Base-by-base conservation (phyloP, 37 sponge, comb jelly and placozoan genomes). In the Diacarnus erythraeanus region DNA sequence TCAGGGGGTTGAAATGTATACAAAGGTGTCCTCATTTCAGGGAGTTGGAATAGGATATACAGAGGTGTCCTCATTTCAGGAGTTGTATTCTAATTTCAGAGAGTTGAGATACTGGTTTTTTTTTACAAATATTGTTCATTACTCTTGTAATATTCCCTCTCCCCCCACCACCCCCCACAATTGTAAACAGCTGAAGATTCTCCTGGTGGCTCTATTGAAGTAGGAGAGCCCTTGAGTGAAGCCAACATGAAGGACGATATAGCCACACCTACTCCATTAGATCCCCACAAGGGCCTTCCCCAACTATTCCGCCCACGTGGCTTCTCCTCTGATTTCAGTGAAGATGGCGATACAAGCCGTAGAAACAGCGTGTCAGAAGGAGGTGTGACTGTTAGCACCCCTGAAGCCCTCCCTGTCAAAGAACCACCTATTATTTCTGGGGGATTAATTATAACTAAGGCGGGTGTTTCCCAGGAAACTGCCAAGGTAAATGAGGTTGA, bases 271-370 rank as follows among this genome's bases (percentile, higher is more conserved):
- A 65, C 66, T 30, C 61, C 23, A 5, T 1, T 33, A 20, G 78
- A 78, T 54, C 78, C 78, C 65, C 42, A n/a, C 47, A 78, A 39
- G 22, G 78, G 78, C 2, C 71, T 80, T 41, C 71, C 80, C 1
- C 80, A 80, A 29, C 56, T 60, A 20, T 80, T 59, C 61, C 74
- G 82, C 22, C 31, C 69, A 5, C 47, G 69, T 0, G 38, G 68
- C 1, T 69, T 79, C 57, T 79, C 79, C 0, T 79, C 79, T 35
- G 79, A 79, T 44, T 44, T 68, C 26, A 82, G 82, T 27, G 80
- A 79, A 58, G 80, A 79, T 27, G 71, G 80, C 0, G 80, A 47
- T n/a, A 26, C 64, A 9, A 79, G 80, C 38, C 67, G 80, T 4
- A 42, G 71, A 35, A 56, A 59, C 38, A 79, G 80, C 70, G 2